Base-by-base conservation (phyloP, 2,888 invertebrate species). In the Falcaria lacertinaria region DNA sequence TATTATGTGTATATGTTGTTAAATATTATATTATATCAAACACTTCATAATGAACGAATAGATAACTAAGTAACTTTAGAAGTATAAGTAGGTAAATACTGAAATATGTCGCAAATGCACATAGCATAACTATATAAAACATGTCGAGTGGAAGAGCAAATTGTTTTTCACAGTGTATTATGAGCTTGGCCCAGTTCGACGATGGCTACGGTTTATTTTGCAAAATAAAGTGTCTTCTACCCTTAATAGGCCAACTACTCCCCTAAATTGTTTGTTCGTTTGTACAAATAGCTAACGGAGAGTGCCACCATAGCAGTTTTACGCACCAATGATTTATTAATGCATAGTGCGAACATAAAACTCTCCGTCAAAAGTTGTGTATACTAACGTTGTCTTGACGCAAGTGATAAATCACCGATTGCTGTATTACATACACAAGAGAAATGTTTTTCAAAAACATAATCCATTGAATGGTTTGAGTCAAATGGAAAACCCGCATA, bases 301-400 rank as follows among this genome's bases (percentile, higher is more conserved):
- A 57, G 45, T 44, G 43, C 39, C 38, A 42, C 34, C 28, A 47
- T 44, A 41, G 35, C 33, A 41, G 51, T 48, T 46, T 14, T 48
- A 49, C 33, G 47, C 42, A 34, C 46, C 40, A 48, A 51, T 55
- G 42, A 60, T 55, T 50, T 50, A 54, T 51, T 50, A 45, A 41
- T 19, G 38, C 41, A 35, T 33, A 42, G 6, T 28, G 7, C 28
- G 11, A 28, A 28, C 28, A 28, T 28, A 28, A 28, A 28, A 37
- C 25, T 4, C 14, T 37, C 22, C 15, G 25, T 25, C 37, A 37
- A 37, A 37, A 15, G 2, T 4, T 22, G 15, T 37, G 11, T 37
- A 22, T 22, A 22, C 15, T 8, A 37, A 37, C 22, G 37, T 14
- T 16, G 37, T 14, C 13, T 8, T 22, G 22, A 36, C 14, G 14